These are phyloP conservation scores for Venustoraphidia nigricollis DNA, from an alignment of 2,888 invertebrate genomes.

Conservation along the genomic window DNA sequence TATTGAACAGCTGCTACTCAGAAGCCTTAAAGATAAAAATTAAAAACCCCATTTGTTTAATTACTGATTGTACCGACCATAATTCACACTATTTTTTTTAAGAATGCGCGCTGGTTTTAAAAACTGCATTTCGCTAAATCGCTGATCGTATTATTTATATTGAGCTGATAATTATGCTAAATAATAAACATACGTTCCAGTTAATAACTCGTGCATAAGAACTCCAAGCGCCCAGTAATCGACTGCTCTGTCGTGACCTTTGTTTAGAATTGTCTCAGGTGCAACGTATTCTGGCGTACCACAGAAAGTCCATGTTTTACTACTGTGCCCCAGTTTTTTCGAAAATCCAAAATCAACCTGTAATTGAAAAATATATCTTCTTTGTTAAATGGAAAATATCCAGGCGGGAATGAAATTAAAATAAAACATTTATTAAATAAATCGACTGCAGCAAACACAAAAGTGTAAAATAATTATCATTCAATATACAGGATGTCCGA, in stretches of 20 bases:
- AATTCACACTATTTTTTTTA: background rate
- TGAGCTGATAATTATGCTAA: background rate
- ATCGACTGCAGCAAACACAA: too few species aligned
- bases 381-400: background rate
- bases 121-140: background rate
- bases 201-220: constrained; percentile 46
- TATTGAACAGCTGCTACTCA: too few species aligned
- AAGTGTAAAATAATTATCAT: too few species aligned
- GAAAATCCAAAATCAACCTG: constrained; percentile 52
- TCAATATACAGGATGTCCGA: too few species aligned
- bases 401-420: too few species aligned
- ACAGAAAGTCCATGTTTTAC: constrained; percentile 62
- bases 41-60: background rate
- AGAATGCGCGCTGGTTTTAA: background rate
- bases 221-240: constrained; percentile 59
- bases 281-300: constrained; percentile 49
- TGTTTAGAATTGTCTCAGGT: constrained; percentile 52
- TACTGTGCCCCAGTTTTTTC: constrained; percentile 43
- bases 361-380: background rate
- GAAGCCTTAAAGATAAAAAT: background rate
- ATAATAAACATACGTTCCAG: constrained; percentile 42
- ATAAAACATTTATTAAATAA: too few species aligned
- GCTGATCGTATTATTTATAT: too few species aligned
- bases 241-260: constrained; percentile 54
- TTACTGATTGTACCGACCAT: too few species aligned